Conservation (phyloP, 2,113 vertebrate species). For the Heloderma charlesbogerti region DNA sequence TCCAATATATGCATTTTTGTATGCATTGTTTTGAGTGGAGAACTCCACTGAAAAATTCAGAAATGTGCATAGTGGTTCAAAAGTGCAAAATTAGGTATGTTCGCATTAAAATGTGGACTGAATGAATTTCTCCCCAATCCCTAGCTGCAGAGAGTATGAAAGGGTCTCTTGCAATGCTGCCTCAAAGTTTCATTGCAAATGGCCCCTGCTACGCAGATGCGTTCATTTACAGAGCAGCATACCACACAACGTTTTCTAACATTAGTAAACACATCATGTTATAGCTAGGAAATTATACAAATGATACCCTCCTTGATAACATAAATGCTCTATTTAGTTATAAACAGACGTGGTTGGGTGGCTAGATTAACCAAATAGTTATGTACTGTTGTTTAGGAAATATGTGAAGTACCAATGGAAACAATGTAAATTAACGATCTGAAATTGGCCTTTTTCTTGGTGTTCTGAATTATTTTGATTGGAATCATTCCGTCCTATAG, state of each 20-base stretch:
- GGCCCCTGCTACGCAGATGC: neutral
- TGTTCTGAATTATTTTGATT: neutral
- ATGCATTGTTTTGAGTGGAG: neutral
- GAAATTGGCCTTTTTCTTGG: too few relatives aligned
- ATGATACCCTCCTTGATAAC: neutral
- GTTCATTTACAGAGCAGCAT: neutral
- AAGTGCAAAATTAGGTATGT: neutral
- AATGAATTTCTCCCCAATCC: neutral
- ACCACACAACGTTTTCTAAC: neutral
- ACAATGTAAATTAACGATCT: neutral
- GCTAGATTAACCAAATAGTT: neutral
- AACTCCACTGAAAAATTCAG: neutral
- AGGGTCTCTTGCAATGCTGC: neutral
- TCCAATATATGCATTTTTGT: too few relatives aligned
- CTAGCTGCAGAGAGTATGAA: neutral
- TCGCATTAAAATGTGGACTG: neutral
- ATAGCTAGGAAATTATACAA: neutral
- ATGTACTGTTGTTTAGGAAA: neutral
- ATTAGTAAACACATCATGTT: neutral
- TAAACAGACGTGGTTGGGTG: neutral
- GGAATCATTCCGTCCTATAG: neutral
- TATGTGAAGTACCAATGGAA: neutral
- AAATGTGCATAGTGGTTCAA: neutral
- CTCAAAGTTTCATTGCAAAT: neutral
- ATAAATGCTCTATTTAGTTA: neutral